Percentiles rank a stretch among this genome's conserved stretches.
Conservation (phyloP, 2,797 vertebrate species). For the Tympanoctomys barrerae region DNA sequence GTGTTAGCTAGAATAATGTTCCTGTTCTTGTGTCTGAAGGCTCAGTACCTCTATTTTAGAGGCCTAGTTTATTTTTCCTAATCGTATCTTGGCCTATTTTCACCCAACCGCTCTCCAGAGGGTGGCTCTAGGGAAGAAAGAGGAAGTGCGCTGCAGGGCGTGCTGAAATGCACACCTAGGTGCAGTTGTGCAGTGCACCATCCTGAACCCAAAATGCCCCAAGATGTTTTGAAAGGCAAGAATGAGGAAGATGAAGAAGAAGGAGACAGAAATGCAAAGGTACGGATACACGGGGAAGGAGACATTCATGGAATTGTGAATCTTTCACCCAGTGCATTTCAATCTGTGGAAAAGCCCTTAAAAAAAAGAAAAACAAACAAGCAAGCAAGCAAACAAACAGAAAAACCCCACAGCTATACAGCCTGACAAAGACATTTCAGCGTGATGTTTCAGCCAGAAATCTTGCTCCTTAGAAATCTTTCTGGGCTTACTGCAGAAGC, state of each 20-base stretch:
- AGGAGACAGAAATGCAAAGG: background rate
- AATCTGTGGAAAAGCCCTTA: background rate
- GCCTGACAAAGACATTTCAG: background rate
- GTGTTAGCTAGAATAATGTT: background rate
- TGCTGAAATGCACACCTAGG: background rate
- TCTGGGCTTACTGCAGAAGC: background rate
- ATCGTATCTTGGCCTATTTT: background rate
- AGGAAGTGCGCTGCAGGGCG: background rate
- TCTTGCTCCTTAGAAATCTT: background rate
- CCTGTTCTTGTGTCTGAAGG: background rate
- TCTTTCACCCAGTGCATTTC: background rate
- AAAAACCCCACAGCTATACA: no score
- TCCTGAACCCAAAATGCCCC: background rate
- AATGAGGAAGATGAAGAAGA: background rate
- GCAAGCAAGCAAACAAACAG: no score
- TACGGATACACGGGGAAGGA: background rate
- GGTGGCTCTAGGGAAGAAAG: background rate
- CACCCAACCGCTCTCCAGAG: background rate
- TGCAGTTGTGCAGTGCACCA: no score
- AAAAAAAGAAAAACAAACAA: background rate
- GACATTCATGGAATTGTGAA: background rate
- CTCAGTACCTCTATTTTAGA: background rate
- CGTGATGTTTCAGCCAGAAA: background rate
- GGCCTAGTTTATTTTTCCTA: background rate
- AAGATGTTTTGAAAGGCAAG: conserved; percentile 6